phyloP scores from a whole-genome alignment of 2,113 vertebrate species.

The Amphiprion ocellaris region DNA sequence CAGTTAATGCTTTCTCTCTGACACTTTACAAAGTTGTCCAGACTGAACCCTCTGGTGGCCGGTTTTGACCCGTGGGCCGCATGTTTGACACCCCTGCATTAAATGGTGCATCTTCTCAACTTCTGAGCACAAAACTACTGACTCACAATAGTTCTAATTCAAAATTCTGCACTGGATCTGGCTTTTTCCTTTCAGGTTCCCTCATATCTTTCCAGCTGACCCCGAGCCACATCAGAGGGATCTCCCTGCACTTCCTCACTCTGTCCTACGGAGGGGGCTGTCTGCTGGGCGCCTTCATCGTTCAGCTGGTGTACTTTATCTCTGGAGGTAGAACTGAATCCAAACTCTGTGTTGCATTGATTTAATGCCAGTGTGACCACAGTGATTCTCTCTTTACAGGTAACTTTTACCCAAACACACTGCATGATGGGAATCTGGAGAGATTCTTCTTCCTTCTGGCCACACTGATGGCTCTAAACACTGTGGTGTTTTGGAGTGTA shows the following conservation, averaged over 20 bases:
- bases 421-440: conserved; percentile 92
- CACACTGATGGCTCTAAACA: conserved; percentile 88
- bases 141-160: too few relatives aligned
- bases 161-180: too few relatives aligned
- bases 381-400: conserved; percentile 79
- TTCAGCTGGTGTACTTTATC: conserved; percentile 85
- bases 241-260: conserved; percentile 89
- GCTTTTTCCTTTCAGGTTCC: conserved; percentile 81
- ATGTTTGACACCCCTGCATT: too few relatives aligned
- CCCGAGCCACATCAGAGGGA: conserved; percentile 87
- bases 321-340: conserved; percentile 87
- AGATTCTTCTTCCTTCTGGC: conserved; percentile 93
- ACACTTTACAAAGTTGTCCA: too few relatives aligned
- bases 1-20: too few relatives aligned
- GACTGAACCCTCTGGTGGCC: too few relatives aligned
- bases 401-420: conserved; percentile 90
- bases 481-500: conserved; percentile 88
- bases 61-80: too few relatives aligned
- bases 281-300: conserved; percentile 89
- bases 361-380: background rate
- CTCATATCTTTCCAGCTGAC: conserved; percentile 87
- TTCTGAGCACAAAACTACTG: background rate
- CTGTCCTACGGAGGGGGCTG: conserved; percentile 92
- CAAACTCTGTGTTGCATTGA: background rate
- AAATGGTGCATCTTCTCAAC: background rate